These are phyloP conservation scores for Lepidurus couesii DNA, from an alignment of 1,140 invertebrate genomes.

Conservation along the genomic window DNA sequence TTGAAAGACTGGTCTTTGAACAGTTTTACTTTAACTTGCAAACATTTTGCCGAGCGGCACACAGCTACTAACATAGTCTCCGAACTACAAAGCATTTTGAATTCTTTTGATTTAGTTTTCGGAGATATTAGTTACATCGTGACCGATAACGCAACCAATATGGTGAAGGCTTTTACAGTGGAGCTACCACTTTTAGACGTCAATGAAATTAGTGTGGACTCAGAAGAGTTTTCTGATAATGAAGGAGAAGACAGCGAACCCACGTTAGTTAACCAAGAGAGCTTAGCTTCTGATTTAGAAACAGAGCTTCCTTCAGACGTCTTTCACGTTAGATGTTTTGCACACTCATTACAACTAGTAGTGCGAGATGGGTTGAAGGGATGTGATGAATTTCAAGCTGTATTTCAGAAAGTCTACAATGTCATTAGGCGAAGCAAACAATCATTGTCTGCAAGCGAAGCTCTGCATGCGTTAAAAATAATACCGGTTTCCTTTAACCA, in stretches of 20 bases:
- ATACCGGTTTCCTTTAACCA: slow-evolving; percentile 24
- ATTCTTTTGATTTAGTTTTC: background rate
- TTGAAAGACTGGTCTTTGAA: background rate
- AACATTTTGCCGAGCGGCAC: background rate
- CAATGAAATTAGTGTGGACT: background rate
- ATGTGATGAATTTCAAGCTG: slow-evolving; percentile 22
- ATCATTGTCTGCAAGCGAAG: background rate
- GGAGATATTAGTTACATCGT: slow-evolving; percentile 15
- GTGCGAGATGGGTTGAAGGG: slow-evolving; percentile 24
- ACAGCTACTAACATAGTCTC: background rate
- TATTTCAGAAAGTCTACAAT: background rate
- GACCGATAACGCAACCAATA: slow-evolving; percentile 28
- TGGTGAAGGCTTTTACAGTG: slow-evolving; percentile 24
- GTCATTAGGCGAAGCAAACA: background rate
- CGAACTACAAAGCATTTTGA: slow-evolving; percentile 6
- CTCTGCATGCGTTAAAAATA: background rate
- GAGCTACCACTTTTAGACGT: background rate
- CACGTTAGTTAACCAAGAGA: slow-evolving; percentile 5
- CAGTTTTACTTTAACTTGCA: background rate
- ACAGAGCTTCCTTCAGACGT: background rate
- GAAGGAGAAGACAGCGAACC: background rate
- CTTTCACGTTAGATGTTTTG: slow-evolving; percentile 24
- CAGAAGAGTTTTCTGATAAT: background rate
- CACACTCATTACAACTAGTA: slow-evolving; percentile 29
- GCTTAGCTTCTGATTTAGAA: background rate